A percentile compares a stretch with the other conserved stretches of the same genome.
phyloP scores from a whole-genome alignment of 2,113 vertebrate species.

The Athene cunicularia region DNA sequence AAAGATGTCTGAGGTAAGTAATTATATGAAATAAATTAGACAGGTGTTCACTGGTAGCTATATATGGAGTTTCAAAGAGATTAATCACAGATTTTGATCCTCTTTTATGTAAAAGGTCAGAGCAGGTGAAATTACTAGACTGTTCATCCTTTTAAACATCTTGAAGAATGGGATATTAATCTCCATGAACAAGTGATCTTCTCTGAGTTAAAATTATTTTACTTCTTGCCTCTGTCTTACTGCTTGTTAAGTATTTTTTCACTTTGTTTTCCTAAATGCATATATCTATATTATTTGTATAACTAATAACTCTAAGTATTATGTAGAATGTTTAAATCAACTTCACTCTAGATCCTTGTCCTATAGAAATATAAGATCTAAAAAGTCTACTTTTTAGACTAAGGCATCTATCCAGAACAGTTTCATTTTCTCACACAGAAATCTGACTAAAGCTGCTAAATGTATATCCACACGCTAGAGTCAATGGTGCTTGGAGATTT shows the following conservation, averaged over 20 bases:
- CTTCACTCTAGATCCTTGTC: not conserved
- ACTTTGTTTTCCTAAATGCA: not conserved
- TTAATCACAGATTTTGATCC: not conserved
- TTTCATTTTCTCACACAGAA: not conserved
- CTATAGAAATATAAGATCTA: not conserved
- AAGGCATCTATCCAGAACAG: not conserved
- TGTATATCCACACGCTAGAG: not conserved
- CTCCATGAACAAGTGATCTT: not conserved
- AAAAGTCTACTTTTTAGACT: not conserved
- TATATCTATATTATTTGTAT: not conserved
- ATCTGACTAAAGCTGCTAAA: not conserved
- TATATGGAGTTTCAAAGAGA: not conserved
- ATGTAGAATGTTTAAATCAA: not conserved
- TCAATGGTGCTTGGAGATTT: not conserved
- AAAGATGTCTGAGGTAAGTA: not conserved
- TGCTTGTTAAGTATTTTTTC: not conserved
- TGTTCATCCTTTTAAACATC: not conserved
- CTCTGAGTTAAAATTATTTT: not conserved
- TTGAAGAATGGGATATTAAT: not conserved
- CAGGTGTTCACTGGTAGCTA: not conserved
- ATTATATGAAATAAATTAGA: not conserved
- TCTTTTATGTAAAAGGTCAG: not conserved
- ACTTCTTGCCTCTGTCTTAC: not conserved
- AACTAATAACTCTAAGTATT: not conserved
- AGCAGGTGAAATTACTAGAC: not conserved